phyloP scores from a whole-genome alignment of 2,797 vertebrate species.

The Dipus sagitta region DNA sequence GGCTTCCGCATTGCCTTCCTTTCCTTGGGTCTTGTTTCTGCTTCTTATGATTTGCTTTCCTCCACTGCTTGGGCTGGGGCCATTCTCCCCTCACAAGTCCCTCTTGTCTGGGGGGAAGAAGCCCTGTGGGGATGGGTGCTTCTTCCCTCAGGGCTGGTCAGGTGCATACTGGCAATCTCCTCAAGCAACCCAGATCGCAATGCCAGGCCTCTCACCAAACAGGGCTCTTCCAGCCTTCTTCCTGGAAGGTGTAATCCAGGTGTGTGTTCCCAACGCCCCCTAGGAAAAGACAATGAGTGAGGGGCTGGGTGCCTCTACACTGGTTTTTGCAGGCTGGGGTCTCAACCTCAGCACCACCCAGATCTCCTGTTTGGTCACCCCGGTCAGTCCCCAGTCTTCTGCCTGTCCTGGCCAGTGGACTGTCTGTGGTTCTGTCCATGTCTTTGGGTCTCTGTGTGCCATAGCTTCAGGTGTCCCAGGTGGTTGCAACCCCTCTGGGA shows the following conservation, averaged over 20 bases:
- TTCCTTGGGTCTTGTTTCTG: neutral
- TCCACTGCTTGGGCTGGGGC: neutral
- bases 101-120: neutral
- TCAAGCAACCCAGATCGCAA: neutral
- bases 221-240: neutral
- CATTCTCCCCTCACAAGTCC: neutral
- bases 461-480: fast-evolving
- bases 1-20: neutral
- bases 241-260: neutral
- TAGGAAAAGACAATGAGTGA: neutral
- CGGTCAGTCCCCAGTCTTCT: neutral
- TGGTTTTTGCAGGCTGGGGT: neutral
- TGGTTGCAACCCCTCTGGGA: neutral
- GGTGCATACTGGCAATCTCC: neutral
- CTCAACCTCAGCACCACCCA: neutral
- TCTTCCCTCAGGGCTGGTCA: neutral
- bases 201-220: neutral
- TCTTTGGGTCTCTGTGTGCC: neutral
- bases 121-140: neutral
- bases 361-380: neutral
- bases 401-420: neutral
- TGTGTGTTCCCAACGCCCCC: neutral
- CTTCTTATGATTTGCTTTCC: neutral
- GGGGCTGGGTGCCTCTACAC: neutral
- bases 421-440: neutral